These are phyloP conservation scores for Myiothlypis coronata DNA, from an alignment of 2,797 vertebrate species.

Conservation along the genomic window DNA sequence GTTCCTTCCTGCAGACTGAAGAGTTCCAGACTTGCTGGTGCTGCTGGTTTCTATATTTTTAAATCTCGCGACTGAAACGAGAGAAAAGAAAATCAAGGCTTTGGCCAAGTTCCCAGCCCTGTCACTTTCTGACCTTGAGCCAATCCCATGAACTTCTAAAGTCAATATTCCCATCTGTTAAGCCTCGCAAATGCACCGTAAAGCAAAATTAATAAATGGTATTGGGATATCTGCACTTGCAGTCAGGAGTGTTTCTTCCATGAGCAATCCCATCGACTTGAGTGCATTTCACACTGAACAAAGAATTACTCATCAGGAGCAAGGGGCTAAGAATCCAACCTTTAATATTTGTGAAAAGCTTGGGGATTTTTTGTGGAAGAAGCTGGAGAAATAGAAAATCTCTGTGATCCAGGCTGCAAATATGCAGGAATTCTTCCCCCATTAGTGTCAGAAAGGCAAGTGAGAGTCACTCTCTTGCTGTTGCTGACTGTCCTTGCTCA, in stretches of 20 bases:
- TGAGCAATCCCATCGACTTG: background rate
- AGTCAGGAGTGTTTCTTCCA: background rate
- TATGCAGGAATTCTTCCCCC: background rate
- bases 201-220: conserved; percentile 36
- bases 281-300: background rate
- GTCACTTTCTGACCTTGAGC: conserved; percentile 47
- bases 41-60: conserved; percentile 7
- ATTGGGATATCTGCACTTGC: background rate
- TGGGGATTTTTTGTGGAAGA: background rate
- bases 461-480: background rate
- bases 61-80: background rate
- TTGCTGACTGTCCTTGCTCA: background rate
- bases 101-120: conserved; percentile 36
- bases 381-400: background rate
- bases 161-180: conserved; percentile 57
- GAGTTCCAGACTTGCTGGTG: background rate
- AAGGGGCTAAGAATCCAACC: background rate
- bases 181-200: background rate
- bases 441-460: background rate
- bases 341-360: background rate
- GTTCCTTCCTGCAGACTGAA: background rate
- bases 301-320: background rate
- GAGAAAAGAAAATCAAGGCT: conserved; percentile 20
- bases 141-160: conserved; percentile 40
- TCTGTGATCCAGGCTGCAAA: background rate